These are phyloP conservation scores for Hozukius guyotensis DNA, from an alignment of 2,797 vertebrate genomes.

Conservation along the genomic window DNA sequence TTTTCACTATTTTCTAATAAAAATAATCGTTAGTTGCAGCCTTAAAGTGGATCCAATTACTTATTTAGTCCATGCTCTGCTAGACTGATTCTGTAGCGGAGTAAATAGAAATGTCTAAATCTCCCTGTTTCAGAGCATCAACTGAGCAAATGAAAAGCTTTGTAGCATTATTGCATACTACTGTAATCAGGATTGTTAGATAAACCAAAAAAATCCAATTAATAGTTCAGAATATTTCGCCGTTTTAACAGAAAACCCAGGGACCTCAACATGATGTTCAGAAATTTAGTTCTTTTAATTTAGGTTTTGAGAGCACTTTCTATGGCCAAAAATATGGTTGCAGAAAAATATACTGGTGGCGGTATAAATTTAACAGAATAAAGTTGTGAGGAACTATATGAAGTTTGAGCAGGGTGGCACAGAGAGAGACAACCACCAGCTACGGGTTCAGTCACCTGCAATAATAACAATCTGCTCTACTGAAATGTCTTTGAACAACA, in stretches of 20 bases:
- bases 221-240: not conserved
- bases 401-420: not conserved
- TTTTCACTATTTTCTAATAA: not conserved
- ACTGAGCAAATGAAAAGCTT: not conserved
- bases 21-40: not conserved
- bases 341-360: not conserved
- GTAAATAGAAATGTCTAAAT: not conserved
- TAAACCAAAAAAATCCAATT: not conserved
- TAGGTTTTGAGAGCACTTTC: not conserved
- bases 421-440: not conserved
- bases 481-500: conserved; percentile 17
- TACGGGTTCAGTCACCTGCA: conserved; percentile 6
- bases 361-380: not conserved
- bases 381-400: not conserved
- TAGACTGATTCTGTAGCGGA: not conserved
- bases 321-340: not conserved
- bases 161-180: not conserved
- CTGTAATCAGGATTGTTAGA: not conserved
- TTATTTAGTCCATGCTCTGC: not conserved
- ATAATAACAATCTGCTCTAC: conserved; percentile 9
- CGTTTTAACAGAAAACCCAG: not conserved
- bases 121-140: not conserved
- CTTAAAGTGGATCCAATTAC: not conserved
- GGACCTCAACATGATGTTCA: not conserved
- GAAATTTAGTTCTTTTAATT: not conserved